Conservation (phyloP, 2,113 vertebrate genomes). For the Camelus bactrianus region DNA sequence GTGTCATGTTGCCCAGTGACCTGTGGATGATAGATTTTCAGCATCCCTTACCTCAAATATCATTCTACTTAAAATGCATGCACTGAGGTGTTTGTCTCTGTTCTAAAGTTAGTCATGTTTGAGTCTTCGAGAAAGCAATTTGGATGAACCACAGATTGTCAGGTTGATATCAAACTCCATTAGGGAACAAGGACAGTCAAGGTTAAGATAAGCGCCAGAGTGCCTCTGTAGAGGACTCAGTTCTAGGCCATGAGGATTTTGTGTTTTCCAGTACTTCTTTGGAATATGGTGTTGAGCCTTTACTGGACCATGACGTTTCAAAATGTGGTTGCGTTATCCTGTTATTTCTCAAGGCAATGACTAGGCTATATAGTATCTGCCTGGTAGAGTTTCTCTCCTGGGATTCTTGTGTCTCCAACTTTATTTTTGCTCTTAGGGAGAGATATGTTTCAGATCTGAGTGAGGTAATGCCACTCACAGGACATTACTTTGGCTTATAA, state of each 20-base stretch:
- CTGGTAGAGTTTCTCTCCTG: not conserved
- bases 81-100: not conserved
- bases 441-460: not conserved
- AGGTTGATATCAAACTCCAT: conserved; percentile 30
- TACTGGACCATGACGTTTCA: not conserved
- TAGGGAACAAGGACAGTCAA: not conserved
- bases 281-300: not conserved
- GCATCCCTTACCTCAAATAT: conserved; percentile 26
- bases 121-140: not conserved
- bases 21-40: conserved; percentile 20
- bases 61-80: conserved; percentile 38
- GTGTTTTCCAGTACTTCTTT: conserved; percentile 41
- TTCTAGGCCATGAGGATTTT: not conserved
- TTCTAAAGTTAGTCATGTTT: conserved; percentile 47
- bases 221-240: not conserved
- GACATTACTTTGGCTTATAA: conserved; percentile 21
- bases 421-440: conserved; percentile 30
- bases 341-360: conserved; percentile 29
- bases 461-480: not conserved
- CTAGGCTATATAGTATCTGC: not conserved
- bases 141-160: not conserved
- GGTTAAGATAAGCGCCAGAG: not conserved
- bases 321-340: not conserved
- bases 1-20: not conserved
- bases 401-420: not conserved